Base-by-base conservation (phyloP, 2,888 invertebrate genomes). In the Yponomeuta cagnagella region DNA sequence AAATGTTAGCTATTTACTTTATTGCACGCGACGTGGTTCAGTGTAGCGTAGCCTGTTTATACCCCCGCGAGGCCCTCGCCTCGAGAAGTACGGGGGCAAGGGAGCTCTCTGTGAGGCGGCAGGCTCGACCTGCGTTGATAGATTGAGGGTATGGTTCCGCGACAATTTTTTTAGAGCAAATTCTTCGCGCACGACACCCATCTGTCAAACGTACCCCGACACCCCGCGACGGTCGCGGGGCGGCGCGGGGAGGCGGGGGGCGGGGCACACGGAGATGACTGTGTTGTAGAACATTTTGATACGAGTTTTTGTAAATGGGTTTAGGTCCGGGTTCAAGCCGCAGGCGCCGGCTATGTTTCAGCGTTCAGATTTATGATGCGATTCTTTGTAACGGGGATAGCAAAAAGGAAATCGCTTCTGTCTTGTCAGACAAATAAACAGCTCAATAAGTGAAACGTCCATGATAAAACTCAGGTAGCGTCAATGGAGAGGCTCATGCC, bases 1-100 rank as follows among this genome's bases (percentile, higher is more conserved):
- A 88, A 90, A 89, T 90, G 89, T 82, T 86, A 81, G 85, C 89
- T 88, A 90, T 90, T 90, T 90, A 86, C 85, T 89, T 91, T 91
- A 90, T 90, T 88, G 67, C 67, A 86, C 80, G 78, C 82, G 81
- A 76, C 81, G 82, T 82, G 83, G 77, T 75, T 74, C 86, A 85
- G 74, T 69, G 72, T 73, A 71, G 71, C 64, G 68, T 72, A 88
- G 83, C 73, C 86, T 76, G 76, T 79, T 43, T 67, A 67, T 33
- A 66, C 33, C 66, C 66, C 76, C 76, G 74, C 77, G 74, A 71
- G 73, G 73, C 75, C 72, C 71, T 70, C 73, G 69, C 70, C 69
- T 77, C 58, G 71, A 83, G 72, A 8, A 2, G 33, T 12, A 2
- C 23, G 66, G 37, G 33, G 12, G 67, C 10, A n/a, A 12, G 67